Evolutionary conservation across 2,797 vertebrate species (phyloP).

Genomic region (Gambelia wislizenii): DNA sequence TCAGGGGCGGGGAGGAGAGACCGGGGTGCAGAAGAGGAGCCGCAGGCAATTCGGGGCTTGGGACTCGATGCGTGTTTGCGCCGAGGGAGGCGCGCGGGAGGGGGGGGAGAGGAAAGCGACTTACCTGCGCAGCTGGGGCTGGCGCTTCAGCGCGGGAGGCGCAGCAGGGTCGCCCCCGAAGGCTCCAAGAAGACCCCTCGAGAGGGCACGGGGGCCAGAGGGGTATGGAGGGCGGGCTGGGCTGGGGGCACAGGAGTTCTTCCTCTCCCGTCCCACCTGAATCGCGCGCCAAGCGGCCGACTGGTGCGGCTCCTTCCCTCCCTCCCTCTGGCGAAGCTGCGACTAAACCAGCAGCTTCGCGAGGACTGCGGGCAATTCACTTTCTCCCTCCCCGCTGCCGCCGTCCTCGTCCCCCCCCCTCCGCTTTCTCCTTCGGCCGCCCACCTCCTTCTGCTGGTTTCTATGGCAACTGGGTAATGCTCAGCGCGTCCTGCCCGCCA

Average conservation of each 20-base stretch:
- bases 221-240: not conserved
- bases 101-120: slow-evolving; percentile 29
- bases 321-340: slow-evolving; percentile 19
- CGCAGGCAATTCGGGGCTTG: not conserved
- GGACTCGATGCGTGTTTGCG: not conserved
- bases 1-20: too few species aligned
- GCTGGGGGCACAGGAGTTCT: not conserved
- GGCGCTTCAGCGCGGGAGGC: slow-evolving; percentile 32
- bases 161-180: slow-evolving; percentile 29
- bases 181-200: slow-evolving; percentile 30
- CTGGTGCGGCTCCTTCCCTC: not conserved
- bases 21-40: not conserved
- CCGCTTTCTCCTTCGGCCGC: slow-evolving; percentile 38
- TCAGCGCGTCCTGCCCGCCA: slow-evolving; percentile 14
- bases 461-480: slow-evolving; percentile 77
- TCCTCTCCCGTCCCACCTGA: slow-evolving; percentile 19
- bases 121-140: slow-evolving; percentile 71
- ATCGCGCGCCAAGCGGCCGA: not conserved
- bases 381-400: slow-evolving; percentile 20
- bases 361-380: slow-evolving; percentile 61
- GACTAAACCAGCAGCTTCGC: slow-evolving; percentile 52
- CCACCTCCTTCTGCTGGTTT: slow-evolving; percentile 73
- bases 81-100: not conserved
- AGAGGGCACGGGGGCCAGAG: slow-evolving; percentile 19
- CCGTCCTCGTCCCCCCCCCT: too few species aligned